phyloP scores from a whole-genome alignment of 2,888 invertebrate species.

The Epicampocera succincta region DNA sequence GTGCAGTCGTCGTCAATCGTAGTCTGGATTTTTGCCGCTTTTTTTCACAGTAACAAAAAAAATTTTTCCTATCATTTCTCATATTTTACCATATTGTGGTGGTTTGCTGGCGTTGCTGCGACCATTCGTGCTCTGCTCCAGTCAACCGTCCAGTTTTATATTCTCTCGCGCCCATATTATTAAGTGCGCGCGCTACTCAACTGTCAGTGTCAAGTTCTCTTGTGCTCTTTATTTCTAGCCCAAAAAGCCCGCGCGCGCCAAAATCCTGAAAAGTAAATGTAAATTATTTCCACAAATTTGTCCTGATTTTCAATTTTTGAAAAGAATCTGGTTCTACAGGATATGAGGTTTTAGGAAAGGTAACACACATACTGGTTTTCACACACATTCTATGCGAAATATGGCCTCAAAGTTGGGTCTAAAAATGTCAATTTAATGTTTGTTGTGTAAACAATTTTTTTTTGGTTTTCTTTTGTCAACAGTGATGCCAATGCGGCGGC shows the following conservation, averaged over 20 bases:
- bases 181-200: conserved; percentile 72
- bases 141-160: conserved; percentile 60
- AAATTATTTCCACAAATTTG: conserved; percentile 71
- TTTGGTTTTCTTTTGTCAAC: conserved; percentile 73
- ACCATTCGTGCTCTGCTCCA: conserved; percentile 49
- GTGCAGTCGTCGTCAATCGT: conserved; percentile 64
- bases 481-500: conserved; percentile 73
- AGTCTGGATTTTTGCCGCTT: conserved; percentile 70
- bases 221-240: conserved; percentile 72
- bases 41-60: conserved; percentile 65
- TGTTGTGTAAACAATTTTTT: conserved; percentile 75
- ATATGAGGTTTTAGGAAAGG: conserved; percentile 70
- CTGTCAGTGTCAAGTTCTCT: conserved; percentile 72
- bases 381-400: conserved; percentile 72
- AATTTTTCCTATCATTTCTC: conserved; percentile 58
- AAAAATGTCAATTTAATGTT: conserved; percentile 73
- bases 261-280: conserved; percentile 74
- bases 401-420: conserved; percentile 72
- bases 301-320: conserved; percentile 72
- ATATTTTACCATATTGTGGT: conserved; percentile 61
- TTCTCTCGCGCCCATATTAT: conserved; percentile 70
- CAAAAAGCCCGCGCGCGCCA: conserved; percentile 80
- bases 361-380: conserved; percentile 66
- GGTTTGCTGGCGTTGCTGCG: conserved; percentile 43
- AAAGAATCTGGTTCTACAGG: conserved; percentile 75